These are phyloP conservation scores for Azorinus chamasolen DNA, from an alignment of 2,888 invertebrate species.

Conservation along the genomic window DNA sequence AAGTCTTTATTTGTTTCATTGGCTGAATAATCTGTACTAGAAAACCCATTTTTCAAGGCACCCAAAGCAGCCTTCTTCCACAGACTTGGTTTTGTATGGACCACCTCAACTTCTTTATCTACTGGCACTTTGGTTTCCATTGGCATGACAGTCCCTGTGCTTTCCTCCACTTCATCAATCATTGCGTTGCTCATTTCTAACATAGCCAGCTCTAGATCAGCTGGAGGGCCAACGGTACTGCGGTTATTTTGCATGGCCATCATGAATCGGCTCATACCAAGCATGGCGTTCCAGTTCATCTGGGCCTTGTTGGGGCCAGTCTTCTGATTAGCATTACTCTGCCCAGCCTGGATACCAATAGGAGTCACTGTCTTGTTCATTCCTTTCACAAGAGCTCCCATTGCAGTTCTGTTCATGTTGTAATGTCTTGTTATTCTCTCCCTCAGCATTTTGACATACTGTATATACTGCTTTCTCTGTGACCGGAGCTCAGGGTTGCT, in stretches of 20 bases:
- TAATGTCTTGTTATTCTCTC: conserved; percentile 35
- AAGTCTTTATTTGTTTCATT: too few relatives aligned
- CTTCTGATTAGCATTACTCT: neutral
- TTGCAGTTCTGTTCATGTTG: conserved; percentile 30
- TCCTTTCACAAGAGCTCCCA: conserved; percentile 39
- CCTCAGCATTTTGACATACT: conserved; percentile 38
- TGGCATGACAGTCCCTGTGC: too few relatives aligned
- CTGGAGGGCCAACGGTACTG: too few relatives aligned
- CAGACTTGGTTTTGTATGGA: too few relatives aligned
- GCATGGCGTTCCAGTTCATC: conserved; percentile 44
- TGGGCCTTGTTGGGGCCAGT: conserved; percentile 2
- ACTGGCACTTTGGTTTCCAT: too few relatives aligned
- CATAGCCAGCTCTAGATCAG: too few relatives aligned
- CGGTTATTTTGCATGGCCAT: conserved; percentile 21
- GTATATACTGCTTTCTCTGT: conserved; percentile 45
- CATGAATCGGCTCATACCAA: conserved; percentile 38
- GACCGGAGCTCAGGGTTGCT: conserved; percentile 50
- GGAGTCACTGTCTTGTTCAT: conserved; percentile 24
- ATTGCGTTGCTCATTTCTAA: too few relatives aligned
- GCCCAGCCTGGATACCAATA: conserved; percentile 3
- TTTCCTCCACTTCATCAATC: too few relatives aligned
- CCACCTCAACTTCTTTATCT: too few relatives aligned
- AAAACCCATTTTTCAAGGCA: too few relatives aligned
- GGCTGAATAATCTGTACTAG: too few relatives aligned
- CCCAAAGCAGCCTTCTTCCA: too few relatives aligned